A percentile compares a stretch with the other conserved stretches of the same genome.
phyloP scores from a whole-genome alignment of 2,888 invertebrate genomes.

The Drosophila atripex region DNA sequence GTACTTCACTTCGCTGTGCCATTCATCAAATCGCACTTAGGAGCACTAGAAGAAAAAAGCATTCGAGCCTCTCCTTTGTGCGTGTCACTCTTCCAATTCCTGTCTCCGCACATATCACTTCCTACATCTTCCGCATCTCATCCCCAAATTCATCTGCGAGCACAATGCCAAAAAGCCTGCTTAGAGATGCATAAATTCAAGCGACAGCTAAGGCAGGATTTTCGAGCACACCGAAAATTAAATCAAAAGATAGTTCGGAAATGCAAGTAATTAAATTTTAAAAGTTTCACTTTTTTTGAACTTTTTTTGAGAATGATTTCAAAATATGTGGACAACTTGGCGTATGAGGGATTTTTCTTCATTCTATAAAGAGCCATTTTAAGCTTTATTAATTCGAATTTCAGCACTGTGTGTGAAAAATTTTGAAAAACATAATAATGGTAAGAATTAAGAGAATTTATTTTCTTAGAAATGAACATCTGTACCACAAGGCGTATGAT shows the following conservation, averaged over 20 bases:
- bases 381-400: too few species aligned
- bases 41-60: slow-evolving; percentile 1
- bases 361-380: not conserved
- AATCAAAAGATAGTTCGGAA: not conserved
- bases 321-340: not conserved
- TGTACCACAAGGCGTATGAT: not conserved
- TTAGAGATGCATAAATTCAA: slow-evolving; percentile 71
- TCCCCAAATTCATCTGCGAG: slow-evolving; percentile 10
- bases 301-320: not conserved
- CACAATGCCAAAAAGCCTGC: slow-evolving; percentile 53
- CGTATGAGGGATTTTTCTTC: slow-evolving; percentile 5
- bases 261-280: not conserved
- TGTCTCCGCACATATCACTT: not conserved
- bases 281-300: too few species aligned
- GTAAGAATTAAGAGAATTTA: too few species aligned
- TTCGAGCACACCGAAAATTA: slow-evolving; percentile 2
- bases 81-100: not conserved
- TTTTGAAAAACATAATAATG: too few species aligned
- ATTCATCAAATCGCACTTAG: slow-evolving; percentile 30
- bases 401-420: too few species aligned
- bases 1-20: slow-evolving; percentile 15
- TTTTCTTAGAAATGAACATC: too few species aligned
- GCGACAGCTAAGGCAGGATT: slow-evolving; percentile 43
- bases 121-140: not conserved
- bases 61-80: slow-evolving; percentile 11